Evolutionary conservation across 2,888 invertebrate species (phyloP).

Genomic region (Empis stercorea): DNA sequence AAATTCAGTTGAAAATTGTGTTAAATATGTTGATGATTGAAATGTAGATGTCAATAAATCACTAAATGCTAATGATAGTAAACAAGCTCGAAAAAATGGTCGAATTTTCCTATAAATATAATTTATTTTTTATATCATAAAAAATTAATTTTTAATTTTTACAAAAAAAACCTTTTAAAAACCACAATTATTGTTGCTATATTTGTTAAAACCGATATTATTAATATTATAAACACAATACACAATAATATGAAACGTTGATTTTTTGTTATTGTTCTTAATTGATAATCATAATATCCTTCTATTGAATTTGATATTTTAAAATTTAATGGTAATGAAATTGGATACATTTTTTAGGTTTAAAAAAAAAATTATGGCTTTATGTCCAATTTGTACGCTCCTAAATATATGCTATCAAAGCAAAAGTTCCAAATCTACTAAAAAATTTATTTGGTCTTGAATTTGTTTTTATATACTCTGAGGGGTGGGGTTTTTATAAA

Average conservation of each 20-base stretch:
- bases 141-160: too few species aligned
- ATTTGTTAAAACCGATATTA: constrained; percentile 14
- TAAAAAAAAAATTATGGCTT: too few species aligned
- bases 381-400: too few species aligned
- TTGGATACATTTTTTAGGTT: too few species aligned
- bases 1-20: constrained; percentile 23
- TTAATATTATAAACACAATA: constrained; percentile 5
- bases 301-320: too few species aligned
- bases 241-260: constrained; percentile 4
- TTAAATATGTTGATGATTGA: constrained; percentile 20
- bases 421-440: too few species aligned
- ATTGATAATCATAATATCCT: constrained; percentile 3
- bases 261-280: neutral
- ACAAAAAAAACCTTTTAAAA: constrained; percentile 14
- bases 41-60: constrained; percentile 34
- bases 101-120: constrained; percentile 39
- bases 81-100: constrained; percentile 40
- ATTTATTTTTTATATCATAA: neutral
- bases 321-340: too few species aligned
- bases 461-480: too few species aligned
- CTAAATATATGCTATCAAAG: too few species aligned
- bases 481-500: too few species aligned
- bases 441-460: too few species aligned
- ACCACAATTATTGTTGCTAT: constrained; percentile 12
- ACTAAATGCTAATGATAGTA: constrained; percentile 39